Percentiles rank a stretch among this genome's conserved stretches.
phyloP scores from a whole-genome alignment of 2,888 invertebrate genomes.

The Syrphus vitripennis region DNA sequence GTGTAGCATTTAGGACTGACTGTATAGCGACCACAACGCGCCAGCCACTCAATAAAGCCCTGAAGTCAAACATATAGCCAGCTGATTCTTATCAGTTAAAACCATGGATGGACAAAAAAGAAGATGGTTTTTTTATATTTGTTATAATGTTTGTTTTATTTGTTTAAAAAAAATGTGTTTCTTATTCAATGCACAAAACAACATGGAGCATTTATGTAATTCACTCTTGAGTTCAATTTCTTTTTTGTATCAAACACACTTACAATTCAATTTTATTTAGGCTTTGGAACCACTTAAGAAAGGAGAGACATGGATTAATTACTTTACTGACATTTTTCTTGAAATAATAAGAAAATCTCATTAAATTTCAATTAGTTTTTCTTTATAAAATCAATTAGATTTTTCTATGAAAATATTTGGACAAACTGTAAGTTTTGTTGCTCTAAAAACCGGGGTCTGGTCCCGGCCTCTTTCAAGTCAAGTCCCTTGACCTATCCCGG shows the following conservation, averaged over 20 bases:
- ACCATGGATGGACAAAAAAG: slow-evolving; percentile 42
- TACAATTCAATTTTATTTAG: background rate
- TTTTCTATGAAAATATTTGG: too few relatives aligned
- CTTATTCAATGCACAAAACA: too few relatives aligned
- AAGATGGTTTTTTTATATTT: slow-evolving; percentile 31
- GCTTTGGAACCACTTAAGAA: background rate
- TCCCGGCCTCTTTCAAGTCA: too few relatives aligned
- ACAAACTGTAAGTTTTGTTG: too few relatives aligned
- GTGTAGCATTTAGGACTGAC: slow-evolving; percentile 61
- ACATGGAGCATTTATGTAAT: background rate
- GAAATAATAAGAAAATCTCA: too few relatives aligned
- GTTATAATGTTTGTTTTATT: slow-evolving; percentile 52
- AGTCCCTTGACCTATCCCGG: too few relatives aligned
- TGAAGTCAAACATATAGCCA: slow-evolving; percentile 30
- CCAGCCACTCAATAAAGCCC: slow-evolving; percentile 59
- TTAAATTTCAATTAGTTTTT: too few relatives aligned
- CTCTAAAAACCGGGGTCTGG: too few relatives aligned
- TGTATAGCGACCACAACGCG: slow-evolving; percentile 10
- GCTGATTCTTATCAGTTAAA: slow-evolving; percentile 48
- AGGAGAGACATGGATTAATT: too few relatives aligned
- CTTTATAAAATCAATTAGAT: too few relatives aligned
- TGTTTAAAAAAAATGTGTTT: slow-evolving; percentile 6
- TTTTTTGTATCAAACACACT: background rate
- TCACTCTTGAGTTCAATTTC: background rate
- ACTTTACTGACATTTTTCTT: too few relatives aligned